phyloP scores from a whole-genome alignment of 2,113 vertebrate species.

The Athene noctua region DNA sequence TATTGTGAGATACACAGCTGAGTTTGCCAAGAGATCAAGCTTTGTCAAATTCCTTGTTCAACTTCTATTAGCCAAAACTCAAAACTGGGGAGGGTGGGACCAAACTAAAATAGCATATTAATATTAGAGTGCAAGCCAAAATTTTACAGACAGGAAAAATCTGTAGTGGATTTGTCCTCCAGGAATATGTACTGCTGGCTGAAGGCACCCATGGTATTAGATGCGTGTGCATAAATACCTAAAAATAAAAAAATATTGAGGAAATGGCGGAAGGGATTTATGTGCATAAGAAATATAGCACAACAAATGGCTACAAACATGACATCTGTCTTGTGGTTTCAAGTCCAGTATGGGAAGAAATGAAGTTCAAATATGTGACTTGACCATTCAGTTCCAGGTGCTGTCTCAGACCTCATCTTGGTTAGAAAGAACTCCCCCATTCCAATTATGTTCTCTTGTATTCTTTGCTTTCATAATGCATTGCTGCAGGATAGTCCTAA shows the following conservation, averaged over 20 bases:
- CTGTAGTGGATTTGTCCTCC: background rate
- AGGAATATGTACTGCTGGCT: background rate
- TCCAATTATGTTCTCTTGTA: too few relatives aligned
- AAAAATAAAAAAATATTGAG: background rate
- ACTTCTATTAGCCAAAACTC: background rate
- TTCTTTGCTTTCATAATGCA: background rate
- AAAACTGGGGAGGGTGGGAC: background rate
- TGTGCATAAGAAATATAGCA: background rate
- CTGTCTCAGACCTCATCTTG: background rate
- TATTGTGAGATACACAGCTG: conserved; percentile 29
- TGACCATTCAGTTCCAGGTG: background rate
- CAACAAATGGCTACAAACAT: background rate
- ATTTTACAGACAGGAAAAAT: background rate
- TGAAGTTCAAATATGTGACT: background rate
- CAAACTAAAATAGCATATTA: background rate
- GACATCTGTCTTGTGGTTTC: background rate
- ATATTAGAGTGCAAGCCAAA: background rate
- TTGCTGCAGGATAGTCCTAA: background rate
- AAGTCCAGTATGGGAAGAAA: background rate
- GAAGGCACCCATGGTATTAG: background rate
- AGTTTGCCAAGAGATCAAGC: conserved; percentile 49
- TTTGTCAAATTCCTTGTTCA: conserved; percentile 32
- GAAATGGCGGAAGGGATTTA: background rate
- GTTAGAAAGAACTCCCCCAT: background rate
- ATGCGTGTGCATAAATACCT: background rate